Percentiles rank a stretch among this genome's conserved stretches.
These are phyloP conservation scores for Esox masquinongy DNA, from an alignment of 2,797 vertebrate genomes.

Conservation along the genomic window DNA sequence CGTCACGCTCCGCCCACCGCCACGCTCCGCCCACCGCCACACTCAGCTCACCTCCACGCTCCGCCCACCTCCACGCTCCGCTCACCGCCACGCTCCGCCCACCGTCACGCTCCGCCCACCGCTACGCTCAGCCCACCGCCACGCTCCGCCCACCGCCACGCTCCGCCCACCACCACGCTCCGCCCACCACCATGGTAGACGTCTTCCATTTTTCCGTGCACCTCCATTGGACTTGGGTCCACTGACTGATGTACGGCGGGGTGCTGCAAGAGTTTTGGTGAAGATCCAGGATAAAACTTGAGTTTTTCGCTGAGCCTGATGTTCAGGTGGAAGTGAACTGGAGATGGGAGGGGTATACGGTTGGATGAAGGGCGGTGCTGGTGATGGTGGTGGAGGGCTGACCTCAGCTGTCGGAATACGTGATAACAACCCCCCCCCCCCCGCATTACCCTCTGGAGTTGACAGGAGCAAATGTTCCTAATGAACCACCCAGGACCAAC, in stretches of 20 bases:
- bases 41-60: neutral
- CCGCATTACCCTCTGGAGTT: neutral
- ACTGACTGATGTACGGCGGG: neutral
- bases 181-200: conserved; percentile 8
- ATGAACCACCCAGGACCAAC: neutral
- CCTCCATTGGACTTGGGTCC: neutral
- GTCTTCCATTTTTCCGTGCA: conserved; percentile 9
- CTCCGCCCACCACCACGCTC: neutral
- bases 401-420: conserved; percentile 12
- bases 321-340: neutral
- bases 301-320: conserved; percentile 1
- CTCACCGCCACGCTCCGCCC: too few species aligned
- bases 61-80: too few species aligned
- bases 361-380: neutral
- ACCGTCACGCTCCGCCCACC: too few species aligned
- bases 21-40: too few species aligned
- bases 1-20: neutral
- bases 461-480: conserved; percentile 22
- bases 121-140: too few species aligned
- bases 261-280: neutral
- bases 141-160: too few species aligned
- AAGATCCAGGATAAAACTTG: conserved; percentile 4
- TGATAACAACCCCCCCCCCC: neutral
- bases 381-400: neutral
- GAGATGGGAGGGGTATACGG: neutral